phyloP scores from a whole-genome alignment of 2,888 invertebrate genomes.

The Patella caerulea region DNA sequence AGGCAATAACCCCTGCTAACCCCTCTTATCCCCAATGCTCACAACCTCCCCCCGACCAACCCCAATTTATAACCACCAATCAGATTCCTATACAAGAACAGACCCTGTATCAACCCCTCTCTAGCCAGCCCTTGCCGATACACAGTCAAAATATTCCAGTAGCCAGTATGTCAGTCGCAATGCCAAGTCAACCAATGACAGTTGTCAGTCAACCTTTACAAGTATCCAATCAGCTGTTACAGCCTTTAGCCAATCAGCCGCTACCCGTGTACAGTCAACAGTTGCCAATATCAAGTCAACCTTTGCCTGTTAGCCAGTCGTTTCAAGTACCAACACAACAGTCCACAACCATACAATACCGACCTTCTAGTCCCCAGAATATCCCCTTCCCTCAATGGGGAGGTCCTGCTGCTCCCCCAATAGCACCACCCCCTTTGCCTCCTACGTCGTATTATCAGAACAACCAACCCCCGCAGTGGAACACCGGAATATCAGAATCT shows the following conservation, averaged over 20 bases:
- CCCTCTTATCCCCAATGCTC: background rate
- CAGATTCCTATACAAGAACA: background rate
- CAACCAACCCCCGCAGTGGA: conserved; percentile 14
- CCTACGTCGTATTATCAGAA: conserved; percentile 19
- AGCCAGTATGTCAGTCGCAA: background rate
- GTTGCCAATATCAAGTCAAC: background rate
- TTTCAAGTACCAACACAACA: too few species aligned
- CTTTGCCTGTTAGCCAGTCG: background rate
- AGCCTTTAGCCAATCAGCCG: background rate
- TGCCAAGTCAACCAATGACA: background rate
- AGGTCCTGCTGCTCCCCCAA: conserved; percentile 22
- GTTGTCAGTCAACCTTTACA: background rate
- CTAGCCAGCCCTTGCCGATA: background rate
- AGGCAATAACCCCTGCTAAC: background rate
- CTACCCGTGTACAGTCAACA: background rate
- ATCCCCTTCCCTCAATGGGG: background rate
- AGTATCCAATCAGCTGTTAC: background rate
- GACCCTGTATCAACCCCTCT: background rate
- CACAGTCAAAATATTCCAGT: background rate
- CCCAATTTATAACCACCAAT: background rate
- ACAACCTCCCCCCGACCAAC: background rate
- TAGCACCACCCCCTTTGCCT: conserved; percentile 16
- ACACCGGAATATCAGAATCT: background rate
- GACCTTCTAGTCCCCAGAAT: background rate
- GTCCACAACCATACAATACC: background rate